These are phyloP conservation scores for Bibio marci DNA, from an alignment of 2,888 invertebrate genomes.

Conservation along the genomic window DNA sequence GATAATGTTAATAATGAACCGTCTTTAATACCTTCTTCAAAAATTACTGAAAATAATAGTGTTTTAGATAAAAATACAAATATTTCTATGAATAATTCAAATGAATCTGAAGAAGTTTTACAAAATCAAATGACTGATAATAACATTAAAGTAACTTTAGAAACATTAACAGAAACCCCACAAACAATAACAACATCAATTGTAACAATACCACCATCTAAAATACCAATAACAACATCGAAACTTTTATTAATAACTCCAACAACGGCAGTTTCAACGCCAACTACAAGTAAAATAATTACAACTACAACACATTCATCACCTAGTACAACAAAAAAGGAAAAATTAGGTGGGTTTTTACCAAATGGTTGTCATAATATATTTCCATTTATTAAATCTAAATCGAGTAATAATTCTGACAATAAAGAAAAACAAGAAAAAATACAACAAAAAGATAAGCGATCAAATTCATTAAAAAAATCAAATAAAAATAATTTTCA, in stretches of 20 bases:
- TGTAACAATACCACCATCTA: not conserved
- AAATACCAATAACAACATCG: slow-evolving; percentile 2
- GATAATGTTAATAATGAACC: too few species aligned
- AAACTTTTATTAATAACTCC: slow-evolving; percentile 3
- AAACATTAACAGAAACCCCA: too few species aligned
- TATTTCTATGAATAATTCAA: too few species aligned
- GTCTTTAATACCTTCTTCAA: too few species aligned
- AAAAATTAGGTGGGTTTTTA: slow-evolving; percentile 27
- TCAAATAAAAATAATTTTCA: too few species aligned
- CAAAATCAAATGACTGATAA: not conserved
- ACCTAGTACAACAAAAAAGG: slow-evolving; percentile 22
- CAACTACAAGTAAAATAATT: slow-evolving; percentile 5
- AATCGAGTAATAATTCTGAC: not conserved
- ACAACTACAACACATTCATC: slow-evolving; percentile 9
- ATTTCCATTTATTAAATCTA: slow-evolving; percentile 25
- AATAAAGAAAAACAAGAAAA: too few species aligned
- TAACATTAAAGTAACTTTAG: too few species aligned
- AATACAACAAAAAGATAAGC: too few species aligned
- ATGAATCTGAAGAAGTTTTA: not conserved
- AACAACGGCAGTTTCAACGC: slow-evolving; percentile 7
- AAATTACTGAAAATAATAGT: too few species aligned
- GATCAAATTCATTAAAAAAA: too few species aligned
- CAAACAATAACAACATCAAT: not conserved
- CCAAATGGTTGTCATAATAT: slow-evolving; percentile 25
- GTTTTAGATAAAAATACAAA: too few species aligned